Conservation (phyloP, 2,797 vertebrate genomes). For the Erethizon dorsatum region DNA sequence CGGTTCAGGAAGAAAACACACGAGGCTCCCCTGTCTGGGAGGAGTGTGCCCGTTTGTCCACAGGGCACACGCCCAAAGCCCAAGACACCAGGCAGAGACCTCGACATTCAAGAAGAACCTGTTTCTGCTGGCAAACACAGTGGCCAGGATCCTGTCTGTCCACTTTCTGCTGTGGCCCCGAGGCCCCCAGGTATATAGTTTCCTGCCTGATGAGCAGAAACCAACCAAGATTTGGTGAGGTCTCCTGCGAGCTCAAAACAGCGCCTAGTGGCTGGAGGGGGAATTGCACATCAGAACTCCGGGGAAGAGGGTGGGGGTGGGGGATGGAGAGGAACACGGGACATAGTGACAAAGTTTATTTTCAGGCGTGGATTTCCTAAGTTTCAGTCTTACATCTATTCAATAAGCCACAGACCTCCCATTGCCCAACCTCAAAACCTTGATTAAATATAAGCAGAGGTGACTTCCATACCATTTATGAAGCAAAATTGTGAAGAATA, state of each 20-base stretch:
- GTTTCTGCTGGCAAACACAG: conserved; percentile 72
- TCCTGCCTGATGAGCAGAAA: conserved; percentile 1
- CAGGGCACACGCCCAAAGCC: not conserved
- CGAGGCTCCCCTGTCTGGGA: not conserved
- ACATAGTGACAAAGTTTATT: not conserved
- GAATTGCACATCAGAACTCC: not conserved
- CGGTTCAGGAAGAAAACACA: conserved; percentile 63
- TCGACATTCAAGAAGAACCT: conserved; percentile 79
- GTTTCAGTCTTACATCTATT: not conserved
- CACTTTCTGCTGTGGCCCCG: conserved; percentile 4
- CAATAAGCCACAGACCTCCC: not conserved
- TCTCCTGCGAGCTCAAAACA: rapidly evolving
- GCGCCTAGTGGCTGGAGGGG: not conserved
- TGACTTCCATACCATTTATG: not conserved
- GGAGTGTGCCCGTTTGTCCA: not conserved
- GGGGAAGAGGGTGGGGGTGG: rapidly evolving
- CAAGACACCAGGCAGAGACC: not conserved
- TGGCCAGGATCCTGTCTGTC: conserved; percentile 50
- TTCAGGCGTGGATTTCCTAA: not conserved
- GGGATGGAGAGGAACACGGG: not conserved
- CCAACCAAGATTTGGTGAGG: rapidly evolving
- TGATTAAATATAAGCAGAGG: not conserved
- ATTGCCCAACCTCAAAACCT: not conserved
- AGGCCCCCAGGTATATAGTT: conserved; percentile 25
- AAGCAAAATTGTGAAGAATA: not conserved